phyloP scores from a whole-genome alignment of 2,888 invertebrate genomes.

The Chaetoderma sp. region DNA sequence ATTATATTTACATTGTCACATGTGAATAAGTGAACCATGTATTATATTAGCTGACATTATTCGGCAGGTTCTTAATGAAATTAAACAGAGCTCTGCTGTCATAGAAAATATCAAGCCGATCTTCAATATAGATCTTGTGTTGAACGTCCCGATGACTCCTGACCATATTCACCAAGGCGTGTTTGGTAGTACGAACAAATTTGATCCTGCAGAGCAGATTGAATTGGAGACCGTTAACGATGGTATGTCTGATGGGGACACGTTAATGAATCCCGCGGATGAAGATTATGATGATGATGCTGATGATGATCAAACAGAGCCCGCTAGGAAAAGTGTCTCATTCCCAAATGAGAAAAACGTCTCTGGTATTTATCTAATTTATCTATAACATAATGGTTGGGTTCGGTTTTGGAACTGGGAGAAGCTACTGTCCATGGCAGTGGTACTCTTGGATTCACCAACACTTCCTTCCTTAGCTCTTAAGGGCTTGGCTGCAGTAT shows the following conservation, averaged over 20 bases:
- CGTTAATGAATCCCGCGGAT: neutral
- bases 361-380: slow-evolving; percentile 29
- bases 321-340: slow-evolving; percentile 44
- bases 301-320: no score
- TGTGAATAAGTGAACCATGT: no score
- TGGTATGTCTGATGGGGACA: neutral
- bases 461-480: no score
- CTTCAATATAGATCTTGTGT: slow-evolving; percentile 58
- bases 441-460: no score
- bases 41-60: no score
- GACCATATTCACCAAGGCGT: neutral
- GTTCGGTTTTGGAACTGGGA: no score
- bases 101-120: slow-evolving; percentile 58
- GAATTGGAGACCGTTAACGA: slow-evolving; percentile 19
- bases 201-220: neutral
- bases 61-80: slow-evolving; percentile 63
- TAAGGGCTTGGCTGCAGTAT: no score
- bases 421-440: no score
- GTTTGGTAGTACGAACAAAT: neutral
- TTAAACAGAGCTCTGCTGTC: slow-evolving; percentile 55
- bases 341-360: slow-evolving; percentile 35
- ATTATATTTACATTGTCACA: no score
- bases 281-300: slow-evolving; percentile 23
- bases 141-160: slow-evolving; percentile 45
- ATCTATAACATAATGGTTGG: neutral